Evolutionary conservation across 2,113 vertebrate genomes (phyloP).

Genomic region (Falcunculus frontatus): DNA sequence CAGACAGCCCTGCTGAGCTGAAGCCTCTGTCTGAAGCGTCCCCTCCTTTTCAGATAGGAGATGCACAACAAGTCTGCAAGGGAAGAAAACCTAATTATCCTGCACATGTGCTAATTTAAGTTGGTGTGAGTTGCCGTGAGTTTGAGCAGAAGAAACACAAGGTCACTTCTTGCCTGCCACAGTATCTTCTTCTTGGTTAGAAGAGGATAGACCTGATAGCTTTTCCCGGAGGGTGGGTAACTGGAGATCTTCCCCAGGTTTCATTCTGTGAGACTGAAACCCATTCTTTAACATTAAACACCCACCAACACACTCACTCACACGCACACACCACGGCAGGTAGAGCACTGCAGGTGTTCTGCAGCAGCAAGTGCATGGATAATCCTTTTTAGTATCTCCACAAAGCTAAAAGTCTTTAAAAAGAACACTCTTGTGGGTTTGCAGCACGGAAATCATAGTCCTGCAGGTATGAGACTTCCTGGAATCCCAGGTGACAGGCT

Average conservation of each 20-base stretch:
- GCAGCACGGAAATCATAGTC: not conserved
- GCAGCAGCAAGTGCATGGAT: rapidly evolving
- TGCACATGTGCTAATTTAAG: slow-evolving; percentile 45
- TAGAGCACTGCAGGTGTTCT: not conserved
- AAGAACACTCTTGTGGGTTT: rapidly evolving
- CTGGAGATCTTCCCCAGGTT: not conserved
- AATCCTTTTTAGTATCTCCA: not conserved
- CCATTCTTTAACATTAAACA: not conserved
- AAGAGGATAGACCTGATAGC: not conserved
- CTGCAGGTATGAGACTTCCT: not conserved
- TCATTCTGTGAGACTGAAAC: not conserved
- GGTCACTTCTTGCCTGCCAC: not conserved
- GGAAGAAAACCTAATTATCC: slow-evolving; percentile 51
- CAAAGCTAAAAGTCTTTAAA: not conserved
- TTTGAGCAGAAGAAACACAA: not conserved
- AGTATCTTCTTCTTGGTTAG: not conserved
- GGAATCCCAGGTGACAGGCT: not conserved
- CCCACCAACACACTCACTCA: not conserved
- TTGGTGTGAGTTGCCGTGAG: slow-evolving; percentile 3
- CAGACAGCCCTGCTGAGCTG: slow-evolving; percentile 9
- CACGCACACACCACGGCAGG: not conserved
- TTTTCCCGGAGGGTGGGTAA: not conserved
- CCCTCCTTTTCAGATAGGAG: slow-evolving; percentile 37
- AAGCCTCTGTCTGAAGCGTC: slow-evolving; percentile 18
- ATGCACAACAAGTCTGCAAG: not conserved